Evolutionary conservation across 2,888 invertebrate species (phyloP).

Genomic region (Tanytarsus gracilentus): DNA sequence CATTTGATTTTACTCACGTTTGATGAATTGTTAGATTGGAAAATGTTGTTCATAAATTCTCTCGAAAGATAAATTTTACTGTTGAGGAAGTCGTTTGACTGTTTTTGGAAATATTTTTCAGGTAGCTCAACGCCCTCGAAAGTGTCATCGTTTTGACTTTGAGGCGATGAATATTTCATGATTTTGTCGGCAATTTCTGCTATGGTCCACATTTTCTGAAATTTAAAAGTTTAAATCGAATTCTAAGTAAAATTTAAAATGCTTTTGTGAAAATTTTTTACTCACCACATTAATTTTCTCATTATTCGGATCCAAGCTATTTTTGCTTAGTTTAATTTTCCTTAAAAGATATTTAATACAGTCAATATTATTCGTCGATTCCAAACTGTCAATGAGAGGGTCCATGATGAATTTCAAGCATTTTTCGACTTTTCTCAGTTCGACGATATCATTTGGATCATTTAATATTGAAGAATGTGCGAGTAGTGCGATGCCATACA

Average conservation of each 20-base stretch:
- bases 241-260: not conserved
- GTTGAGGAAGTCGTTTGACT: not conserved
- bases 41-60: not conserved
- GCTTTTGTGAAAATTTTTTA: not conserved
- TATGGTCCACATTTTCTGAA: constrained; percentile 13
- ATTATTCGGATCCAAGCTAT: not conserved
- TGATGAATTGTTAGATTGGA: not conserved
- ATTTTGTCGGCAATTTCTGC: not conserved
- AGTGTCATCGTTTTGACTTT: not conserved
- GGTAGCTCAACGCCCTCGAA: not conserved
- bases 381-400: not conserved
- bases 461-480: not conserved
- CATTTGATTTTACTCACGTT: not conserved
- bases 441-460: not conserved
- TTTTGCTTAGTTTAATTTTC: not conserved
- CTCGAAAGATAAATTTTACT: not conserved
- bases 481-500: constrained; percentile 2
- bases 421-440: constrained; percentile 6
- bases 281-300: not conserved
- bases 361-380: not conserved
- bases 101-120: not conserved
- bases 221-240: not conserved
- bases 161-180: not conserved
- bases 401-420: not conserved
- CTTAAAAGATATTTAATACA: not conserved